Evolutionary conservation across 2,113 vertebrate genomes (phyloP).

Genomic region (Marmota flaviventris): DNA sequence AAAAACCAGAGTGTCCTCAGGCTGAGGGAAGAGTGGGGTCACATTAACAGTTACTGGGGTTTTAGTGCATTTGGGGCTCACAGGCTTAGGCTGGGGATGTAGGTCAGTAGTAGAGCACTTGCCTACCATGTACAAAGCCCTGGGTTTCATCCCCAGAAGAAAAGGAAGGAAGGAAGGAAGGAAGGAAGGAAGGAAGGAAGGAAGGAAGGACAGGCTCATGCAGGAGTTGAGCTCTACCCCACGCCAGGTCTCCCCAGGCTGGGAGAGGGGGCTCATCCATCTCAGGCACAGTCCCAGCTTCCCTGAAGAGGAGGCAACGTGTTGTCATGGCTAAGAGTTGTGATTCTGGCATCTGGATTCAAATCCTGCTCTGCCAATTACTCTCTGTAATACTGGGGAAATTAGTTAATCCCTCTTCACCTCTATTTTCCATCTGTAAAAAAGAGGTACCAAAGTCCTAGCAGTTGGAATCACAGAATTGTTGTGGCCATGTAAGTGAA

Average conservation of each 20-base stretch:
- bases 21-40: neutral
- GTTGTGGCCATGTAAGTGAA: neutral
- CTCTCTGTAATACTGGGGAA: neutral
- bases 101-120: neutral
- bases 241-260: neutral
- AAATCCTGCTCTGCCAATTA: neutral
- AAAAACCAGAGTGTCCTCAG: neutral
- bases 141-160: no score
- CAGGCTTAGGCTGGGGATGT: neutral
- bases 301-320: neutral
- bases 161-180: no score
- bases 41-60: neutral
- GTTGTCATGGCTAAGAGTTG: neutral
- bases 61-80: neutral
- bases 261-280: neutral
- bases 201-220: neutral
- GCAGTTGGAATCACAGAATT: neutral
- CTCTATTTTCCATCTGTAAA: neutral
- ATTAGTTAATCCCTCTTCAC: neutral
- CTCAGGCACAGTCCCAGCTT: accelerated
- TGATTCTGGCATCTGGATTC: neutral
- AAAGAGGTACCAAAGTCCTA: neutral
- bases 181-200: no score
- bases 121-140: no score
- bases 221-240: neutral